Evolutionary conservation across 2,113 vertebrate species (phyloP).

Genomic region (Paratilapia polleni): DNA sequence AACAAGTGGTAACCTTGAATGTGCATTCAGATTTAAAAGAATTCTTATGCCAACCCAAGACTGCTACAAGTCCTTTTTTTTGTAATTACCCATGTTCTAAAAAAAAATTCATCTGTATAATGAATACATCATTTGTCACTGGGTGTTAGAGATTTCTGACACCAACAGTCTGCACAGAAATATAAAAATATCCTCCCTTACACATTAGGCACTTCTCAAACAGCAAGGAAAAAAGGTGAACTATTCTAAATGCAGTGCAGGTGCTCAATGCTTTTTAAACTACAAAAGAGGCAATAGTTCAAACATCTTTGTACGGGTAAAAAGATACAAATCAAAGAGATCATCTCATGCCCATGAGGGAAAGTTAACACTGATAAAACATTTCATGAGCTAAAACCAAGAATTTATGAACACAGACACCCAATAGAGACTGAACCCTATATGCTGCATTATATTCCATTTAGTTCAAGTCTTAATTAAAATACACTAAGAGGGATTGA

Average conservation of each 20-base stretch:
- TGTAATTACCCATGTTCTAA: background rate
- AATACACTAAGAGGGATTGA: background rate
- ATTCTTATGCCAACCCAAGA: background rate
- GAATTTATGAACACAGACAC: conserved; percentile 14
- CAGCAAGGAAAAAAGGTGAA: background rate
- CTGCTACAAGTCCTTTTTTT: background rate
- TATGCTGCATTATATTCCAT: background rate
- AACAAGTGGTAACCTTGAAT: conserved; percentile 1
- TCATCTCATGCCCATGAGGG: conserved; percentile 29
- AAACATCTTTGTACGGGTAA: conserved; percentile 28
- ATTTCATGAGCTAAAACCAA: conserved; percentile 16
- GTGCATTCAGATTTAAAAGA: background rate
- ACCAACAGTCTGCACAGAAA: background rate
- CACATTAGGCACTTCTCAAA: background rate
- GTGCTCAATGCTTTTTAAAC: conserved; percentile 19
- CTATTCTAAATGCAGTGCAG: background rate
- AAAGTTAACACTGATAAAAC: conserved; percentile 19
- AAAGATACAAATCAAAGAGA: conserved; percentile 36
- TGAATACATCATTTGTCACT: conserved; percentile 14
- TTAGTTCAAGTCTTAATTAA: conserved; percentile 16
- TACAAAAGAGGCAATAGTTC: conserved; percentile 32
- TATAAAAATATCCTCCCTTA: conserved; percentile 13
- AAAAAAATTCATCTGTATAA: conserved; percentile 1
- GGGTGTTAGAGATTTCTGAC: conserved; percentile 7
- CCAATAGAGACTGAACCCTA: background rate